Base-by-base conservation (phyloP, 2,113 vertebrate species). In the Haliaeetus leucogaster region DNA sequence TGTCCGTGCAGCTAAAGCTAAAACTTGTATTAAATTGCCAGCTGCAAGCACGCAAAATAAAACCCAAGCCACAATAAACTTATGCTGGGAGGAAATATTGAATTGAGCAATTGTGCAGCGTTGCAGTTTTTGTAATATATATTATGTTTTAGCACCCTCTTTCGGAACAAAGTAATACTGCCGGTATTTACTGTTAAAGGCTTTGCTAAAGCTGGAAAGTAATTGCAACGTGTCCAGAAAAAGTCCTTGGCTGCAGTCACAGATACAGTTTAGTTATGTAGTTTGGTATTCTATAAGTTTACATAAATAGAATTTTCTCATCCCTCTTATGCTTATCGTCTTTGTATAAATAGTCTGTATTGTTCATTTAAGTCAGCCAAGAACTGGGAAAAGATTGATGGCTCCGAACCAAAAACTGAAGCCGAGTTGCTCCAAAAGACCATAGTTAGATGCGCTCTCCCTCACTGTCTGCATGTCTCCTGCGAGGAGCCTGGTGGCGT, bases 111-210 rank as follows among this genome's bases (percentile, higher is more conserved):
- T 16, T 34, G 38, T 2, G 0, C 32, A 48, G 59, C 14, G 2
- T 43, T 30, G 32, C 10, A 13, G 70, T 6, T 73, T 93, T 79
- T 63, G 18, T 34, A 38, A 52, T 47, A 91, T 78, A 53, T 30
- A 50, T 36, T 94, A 61, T 92, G 78, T 43, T 96, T 94, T 71
- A 93, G 94, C 95, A 77, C 96, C 96, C 95, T 95, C 97, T 97
- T 72, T 76, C 3, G 96, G 97, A 91, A 59, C n/a, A 78, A 80
- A 93, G 42, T 52, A 47, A 22, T 30, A 91, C 32, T 97, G 93
- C 66, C 13, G 2, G 66, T 72, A 34, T 66, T 76, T 63, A 34
- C 58, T 73, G 21, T 40, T 25, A 17, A 58, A 62, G 22, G 36
- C 10, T 89, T 38, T 62, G n/a, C 55, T 62, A 22, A 67, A 76